Evolutionary conservation across 1,140 invertebrate species (phyloP).

Genomic region (Gonioctena quinquepunctata): DNA sequence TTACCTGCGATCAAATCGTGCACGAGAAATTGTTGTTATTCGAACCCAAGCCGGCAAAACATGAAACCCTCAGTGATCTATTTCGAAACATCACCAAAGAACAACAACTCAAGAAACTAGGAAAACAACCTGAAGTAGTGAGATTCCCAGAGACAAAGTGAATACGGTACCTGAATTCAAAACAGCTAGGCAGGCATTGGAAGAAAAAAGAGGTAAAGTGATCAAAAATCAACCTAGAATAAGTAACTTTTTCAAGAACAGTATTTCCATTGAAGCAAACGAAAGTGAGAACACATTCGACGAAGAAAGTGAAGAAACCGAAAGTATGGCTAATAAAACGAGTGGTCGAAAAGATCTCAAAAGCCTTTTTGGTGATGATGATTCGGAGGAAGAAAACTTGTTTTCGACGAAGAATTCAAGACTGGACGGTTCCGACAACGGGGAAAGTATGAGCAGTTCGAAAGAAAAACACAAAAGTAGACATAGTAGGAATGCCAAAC

Average conservation of each 20-base stretch:
- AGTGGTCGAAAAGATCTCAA: constrained; percentile 23
- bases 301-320: constrained; percentile 7
- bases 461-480: constrained; percentile 22
- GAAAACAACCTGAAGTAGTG: not conserved
- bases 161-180: constrained; percentile 25
- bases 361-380: constrained; percentile 33
- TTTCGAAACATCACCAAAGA: constrained; percentile 53
- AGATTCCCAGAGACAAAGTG: not conserved
- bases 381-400: constrained; percentile 6
- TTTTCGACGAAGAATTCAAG: not conserved
- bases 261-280: not conserved
- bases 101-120: constrained; percentile 22
- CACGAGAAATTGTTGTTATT: constrained; percentile 48
- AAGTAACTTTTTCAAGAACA: constrained; percentile 21
- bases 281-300: not conserved
- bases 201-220: not conserved
- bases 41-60: constrained; percentile 53
- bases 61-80: constrained; percentile 56
- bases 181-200: constrained; percentile 34
- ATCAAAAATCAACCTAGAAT: constrained; percentile 2
- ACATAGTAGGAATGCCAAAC: not conserved
- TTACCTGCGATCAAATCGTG: constrained; percentile 46
- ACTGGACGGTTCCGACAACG: not conserved
- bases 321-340: not conserved
- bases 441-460: not conserved